Conservation (phyloP, 2,797 vertebrate species). For the Xenopus petersii region DNA sequence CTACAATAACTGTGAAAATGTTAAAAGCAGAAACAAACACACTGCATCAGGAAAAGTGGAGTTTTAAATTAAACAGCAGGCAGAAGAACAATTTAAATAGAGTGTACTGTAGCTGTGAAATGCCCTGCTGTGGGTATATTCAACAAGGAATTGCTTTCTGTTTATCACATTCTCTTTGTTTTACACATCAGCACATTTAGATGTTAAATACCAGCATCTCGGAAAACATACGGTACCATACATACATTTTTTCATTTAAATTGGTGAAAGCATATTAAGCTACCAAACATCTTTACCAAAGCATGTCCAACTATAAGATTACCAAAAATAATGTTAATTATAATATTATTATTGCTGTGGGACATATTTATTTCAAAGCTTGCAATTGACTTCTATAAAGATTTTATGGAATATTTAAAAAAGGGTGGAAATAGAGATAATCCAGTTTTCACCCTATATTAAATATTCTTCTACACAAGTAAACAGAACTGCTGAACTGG, state of each 20-base stretch:
- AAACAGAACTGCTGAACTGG: too few species aligned
- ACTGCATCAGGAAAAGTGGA: constrained; percentile 28
- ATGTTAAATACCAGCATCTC: constrained; percentile 32
- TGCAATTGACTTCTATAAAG: too few species aligned
- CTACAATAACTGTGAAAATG: constrained; percentile 41
- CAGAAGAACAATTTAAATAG: constrained; percentile 46
- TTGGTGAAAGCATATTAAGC: neutral
- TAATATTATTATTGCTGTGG: too few species aligned
- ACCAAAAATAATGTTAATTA: too few species aligned
- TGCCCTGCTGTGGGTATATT: constrained; percentile 47
- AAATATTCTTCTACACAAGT: too few species aligned
- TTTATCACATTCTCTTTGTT: constrained; percentile 38
- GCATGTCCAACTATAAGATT: neutral
- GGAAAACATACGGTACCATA: too few species aligned
- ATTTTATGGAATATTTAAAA: too few species aligned
- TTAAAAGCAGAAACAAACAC: constrained; percentile 49
- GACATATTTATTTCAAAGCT: too few species aligned
- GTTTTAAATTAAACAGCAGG: constrained; percentile 42
- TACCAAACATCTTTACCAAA: neutral
- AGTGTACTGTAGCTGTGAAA: constrained; percentile 49
- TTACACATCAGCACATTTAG: constrained; percentile 44
- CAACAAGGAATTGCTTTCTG: constrained; percentile 47
- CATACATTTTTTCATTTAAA: constrained; percentile 6
- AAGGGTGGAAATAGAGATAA: too few species aligned
- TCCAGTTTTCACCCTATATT: too few species aligned